Base-by-base conservation (phyloP, 2,888 invertebrate genomes). In the Notocelia uddmanniana region DNA sequence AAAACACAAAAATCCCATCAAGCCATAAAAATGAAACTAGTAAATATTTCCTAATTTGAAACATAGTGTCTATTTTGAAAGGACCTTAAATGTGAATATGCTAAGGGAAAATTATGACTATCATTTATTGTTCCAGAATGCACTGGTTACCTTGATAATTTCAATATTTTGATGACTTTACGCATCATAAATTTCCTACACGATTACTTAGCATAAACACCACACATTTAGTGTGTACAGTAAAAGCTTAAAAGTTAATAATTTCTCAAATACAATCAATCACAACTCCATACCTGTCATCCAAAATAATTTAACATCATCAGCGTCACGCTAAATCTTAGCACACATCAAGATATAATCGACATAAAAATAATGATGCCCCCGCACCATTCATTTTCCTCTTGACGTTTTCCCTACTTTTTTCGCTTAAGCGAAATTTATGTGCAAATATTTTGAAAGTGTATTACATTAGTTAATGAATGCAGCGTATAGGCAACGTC, bases 381-480 rank as follows among this genome's bases (percentile, higher is more conserved):
- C 62, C 54, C 63, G 69, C 75, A 76, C 80, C 85, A 85, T 89
- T 81, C 78, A 83, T 86, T 89, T 85, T 80, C 76, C 76, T 76
- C 74, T 73, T 78, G 80, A 79, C 79, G 80, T 82, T 78, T 77
- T 77, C 80, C 81, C 82, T 81, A 79, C 85, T 89, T 87, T 88
- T 60, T 86, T 84, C 83, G 83, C 82, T 85, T 85, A 84, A 88
- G 82, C 84, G 81, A 88, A 91, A 92, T 92, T 91, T 91, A 91
- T 91, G 91, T 88, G 91, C 86, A 92, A 93, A 92, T 91, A 91
- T 92, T 92, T 91, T 89, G 89, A 88, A 89, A 90, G 91, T 89
- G 89, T 90, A 90, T 72, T 92, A 92, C 92, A 93, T 93, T 92
- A 92, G 91, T 92, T 93, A 93, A 93, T 93, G 92, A 92, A 92